Evolutionary conservation across 2,113 vertebrate species (phyloP).

Genomic region (Hiodon tergisus): DNA sequence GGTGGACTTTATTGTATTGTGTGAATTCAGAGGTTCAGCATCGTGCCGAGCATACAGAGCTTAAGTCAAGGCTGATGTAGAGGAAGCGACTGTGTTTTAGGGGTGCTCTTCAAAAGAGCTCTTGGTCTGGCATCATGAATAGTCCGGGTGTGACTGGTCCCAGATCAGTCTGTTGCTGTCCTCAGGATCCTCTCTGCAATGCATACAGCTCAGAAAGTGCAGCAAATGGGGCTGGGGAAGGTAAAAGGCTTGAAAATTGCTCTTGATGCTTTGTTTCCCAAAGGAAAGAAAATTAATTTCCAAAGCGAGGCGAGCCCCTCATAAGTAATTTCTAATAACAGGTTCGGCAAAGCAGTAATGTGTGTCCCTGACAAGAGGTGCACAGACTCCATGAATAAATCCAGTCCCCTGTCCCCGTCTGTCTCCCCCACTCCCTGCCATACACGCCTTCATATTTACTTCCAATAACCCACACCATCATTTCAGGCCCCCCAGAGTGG

Average conservation of each 20-base stretch:
- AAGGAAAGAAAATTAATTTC: background rate
- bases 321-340: constrained; percentile 10
- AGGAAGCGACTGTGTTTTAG: background rate
- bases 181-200: background rate
- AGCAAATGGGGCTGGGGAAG: background rate
- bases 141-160: background rate
- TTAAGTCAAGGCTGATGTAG: background rate
- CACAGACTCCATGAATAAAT: constrained; percentile 9
- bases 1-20: background rate
- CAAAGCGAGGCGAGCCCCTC: background rate
- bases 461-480: background rate
- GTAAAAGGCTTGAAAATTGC: constrained; percentile 1
- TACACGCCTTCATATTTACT: too few relatives aligned
- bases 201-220: background rate
- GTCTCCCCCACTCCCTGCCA: too few relatives aligned
- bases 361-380: background rate
- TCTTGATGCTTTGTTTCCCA: background rate
- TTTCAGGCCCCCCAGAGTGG: too few relatives aligned
- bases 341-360: background rate
- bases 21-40: background rate
- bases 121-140: background rate
- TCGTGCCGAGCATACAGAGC: background rate
- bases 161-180: background rate
- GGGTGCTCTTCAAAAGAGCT: background rate
- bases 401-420: too few relatives aligned